phyloP scores from a whole-genome alignment of 2,797 vertebrate species.

The Hyperoplus immaculatus region DNA sequence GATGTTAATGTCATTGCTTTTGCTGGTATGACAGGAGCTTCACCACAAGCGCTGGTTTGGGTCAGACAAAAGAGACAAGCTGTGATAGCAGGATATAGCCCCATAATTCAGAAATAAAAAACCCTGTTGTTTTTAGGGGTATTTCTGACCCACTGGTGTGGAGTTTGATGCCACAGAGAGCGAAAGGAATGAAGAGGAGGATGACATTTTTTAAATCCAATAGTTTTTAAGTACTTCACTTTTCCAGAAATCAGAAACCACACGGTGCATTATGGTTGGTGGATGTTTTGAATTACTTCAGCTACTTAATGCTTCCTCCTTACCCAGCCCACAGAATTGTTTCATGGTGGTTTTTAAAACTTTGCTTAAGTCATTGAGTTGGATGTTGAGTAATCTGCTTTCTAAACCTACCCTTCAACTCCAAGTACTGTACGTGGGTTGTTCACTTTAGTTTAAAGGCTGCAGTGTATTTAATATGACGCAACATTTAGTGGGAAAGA shows the following conservation, averaged over 20 bases:
- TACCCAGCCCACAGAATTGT: constrained; percentile 78
- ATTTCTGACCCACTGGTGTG: constrained; percentile 59
- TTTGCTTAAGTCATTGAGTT: constrained; percentile 77
- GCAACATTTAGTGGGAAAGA: constrained; percentile 2
- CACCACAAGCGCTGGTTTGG: constrained; percentile 75
- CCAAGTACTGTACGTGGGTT: constrained; percentile 4
- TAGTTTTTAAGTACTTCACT: constrained; percentile 81
- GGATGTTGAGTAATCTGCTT: constrained; percentile 77
- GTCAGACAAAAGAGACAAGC: constrained; percentile 74
- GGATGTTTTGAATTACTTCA: constrained; percentile 82
- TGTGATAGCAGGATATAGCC: constrained; percentile 65
- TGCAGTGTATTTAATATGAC: constrained; percentile 13
- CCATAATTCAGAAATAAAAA: constrained; percentile 35
- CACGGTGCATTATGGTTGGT: constrained; percentile 79
- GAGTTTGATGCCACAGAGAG: constrained; percentile 64
- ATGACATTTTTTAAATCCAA: constrained; percentile 71
- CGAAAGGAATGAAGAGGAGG: constrained; percentile 64
- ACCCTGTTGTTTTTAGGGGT: constrained; percentile 30
- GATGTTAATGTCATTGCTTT: constrained; percentile 85
- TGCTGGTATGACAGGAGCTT: constrained; percentile 74
- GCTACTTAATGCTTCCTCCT: constrained; percentile 82
- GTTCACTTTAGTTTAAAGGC: constrained; percentile 42
- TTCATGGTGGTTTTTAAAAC: constrained; percentile 78
- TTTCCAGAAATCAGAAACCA: constrained; percentile 85
- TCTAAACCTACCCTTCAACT: constrained; percentile 51